Evolutionary conservation across 2,797 vertebrate genomes (phyloP), one percentile per base, ranked within the genome.

Genomic region (Platyrinchus mystaceus): DNA sequence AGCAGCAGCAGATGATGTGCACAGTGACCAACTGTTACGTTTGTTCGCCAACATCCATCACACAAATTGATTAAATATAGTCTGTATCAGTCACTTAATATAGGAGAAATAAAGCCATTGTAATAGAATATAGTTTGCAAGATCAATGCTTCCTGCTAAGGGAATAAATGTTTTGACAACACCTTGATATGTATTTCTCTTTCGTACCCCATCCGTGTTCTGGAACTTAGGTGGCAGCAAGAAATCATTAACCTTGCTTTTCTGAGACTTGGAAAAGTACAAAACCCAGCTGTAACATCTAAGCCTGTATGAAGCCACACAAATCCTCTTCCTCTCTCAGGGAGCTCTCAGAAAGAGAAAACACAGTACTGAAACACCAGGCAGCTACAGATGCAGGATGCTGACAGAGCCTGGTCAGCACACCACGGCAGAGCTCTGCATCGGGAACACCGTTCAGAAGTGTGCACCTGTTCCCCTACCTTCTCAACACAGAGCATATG

Each of bases 91-190:
- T 79, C 87, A 93, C 69, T 95, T 80, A 93, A 95, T 82, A 66
- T 1, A 73, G 47, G 18, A 95, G 82, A 95, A 93, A 95, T 55
- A 69, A 96, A 85, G 62, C 78, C 60, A 89, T 73, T 94, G 62
- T 53, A 96, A 96, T 12, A 58, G 75, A 95, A 96, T 41, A 87
- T 32, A 47, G 59, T 79, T 90, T 84, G 73, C 71, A 60, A 62
- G 94, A 95, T 96, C 60, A 4, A 94, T 97, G 94, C 62, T 92
- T 96, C 58, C 91, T 89, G 77, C 87, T 85, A 85, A 78, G 66
- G 89, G 97, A 96, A 95, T 64, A 94, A 91, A 96, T 18, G 83
- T 50, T 80, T 88, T 3, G 22, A 90, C 78, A 92, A 67, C 69
- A 88, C 84, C 64, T 82, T 91, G 71, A 95, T 63, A 80, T 66